Evolutionary conservation across 1,140 invertebrate genomes (phyloP), one percentile per base, ranked within the genome.

Genomic region (Neelides sp.): DNA sequence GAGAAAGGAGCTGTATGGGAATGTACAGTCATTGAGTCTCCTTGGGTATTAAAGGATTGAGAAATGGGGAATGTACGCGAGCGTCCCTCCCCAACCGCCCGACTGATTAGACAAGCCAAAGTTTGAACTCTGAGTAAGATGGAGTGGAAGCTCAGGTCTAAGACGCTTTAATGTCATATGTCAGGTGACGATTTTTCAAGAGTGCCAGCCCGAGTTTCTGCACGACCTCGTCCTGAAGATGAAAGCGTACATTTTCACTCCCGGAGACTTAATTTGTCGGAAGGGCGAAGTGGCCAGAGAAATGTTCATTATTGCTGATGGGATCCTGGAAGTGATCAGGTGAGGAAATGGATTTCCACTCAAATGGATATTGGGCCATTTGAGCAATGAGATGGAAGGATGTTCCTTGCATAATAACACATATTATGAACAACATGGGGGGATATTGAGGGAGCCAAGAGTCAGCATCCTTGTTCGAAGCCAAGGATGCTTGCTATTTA

Each of bases 241-340:
- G 92, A 90, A 88, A 68, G 52, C 52, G 20, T 58, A 58, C 30
- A 58, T 54, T 44, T 58, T 58, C 36, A 58, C 57, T 13, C 57
- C 57, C 8, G 92, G 91, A 20, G 92, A 96, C 68, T 82, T 92
- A 28, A 94, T 96, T 62, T 96, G 91, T 65, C 76, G 91, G 2
- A 90, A 93, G 68, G 91, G 89, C 59, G 82, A 93, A 73, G 87
- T 93, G 12, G 92, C 91, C 0, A 71, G 91, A 59, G 92, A 97
- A 71, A 96, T 97, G 91, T 97, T 96, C 64, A 96, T 97, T 61
- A 95, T 96, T 62, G 91, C 91, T 8, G 91, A 95, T 67, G 92
- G 92, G 5, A 91, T 95, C 57, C 72, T 96, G 22, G 91, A 97
- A 73, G 91, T 97, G 12, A 83, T 90, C 58, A 78, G 75, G 77